Base-by-base conservation (phyloP, 2,113 vertebrate species). In the Marcusenius ussheri region DNA sequence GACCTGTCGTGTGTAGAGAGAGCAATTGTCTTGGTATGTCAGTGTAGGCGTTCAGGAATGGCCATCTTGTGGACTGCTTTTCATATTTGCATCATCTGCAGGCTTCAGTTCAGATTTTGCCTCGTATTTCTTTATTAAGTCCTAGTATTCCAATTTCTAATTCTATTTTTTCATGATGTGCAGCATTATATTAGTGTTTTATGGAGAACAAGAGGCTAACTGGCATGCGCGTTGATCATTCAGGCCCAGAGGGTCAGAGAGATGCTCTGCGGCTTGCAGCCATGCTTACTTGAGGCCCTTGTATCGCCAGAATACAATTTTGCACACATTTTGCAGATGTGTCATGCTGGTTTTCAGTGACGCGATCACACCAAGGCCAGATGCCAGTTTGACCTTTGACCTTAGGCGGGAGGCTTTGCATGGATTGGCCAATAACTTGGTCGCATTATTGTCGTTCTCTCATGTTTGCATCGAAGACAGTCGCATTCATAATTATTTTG, bases 401-500 rank as follows among this genome's bases (percentile, higher is more conserved):
- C 62, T 70, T 27, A 70, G 10, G 62, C 27, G 9, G n/a, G 5
- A 7, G 35, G 74, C 35, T 80, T 42, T 19, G 31, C 5, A 42
- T 27, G 4, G 11, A 8, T 70, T 31, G n/a, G 10, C 27, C 62
- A 27, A 11, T 46, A 47, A 42, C 31, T 21, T 17, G 5, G 49
- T 35, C 31, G 31, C 85, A 31, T 53, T 21, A 87, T 51, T 86
- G 90, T 86, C 39, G 70, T 62, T 92, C 4, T 92, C 88, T 90
- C 89, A 87, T 91, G 84, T 89, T 88, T 74, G 85, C 91, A 91
- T 93, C 88, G 92, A 92, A 93, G 89, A 83, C 88, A 66, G 77
- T 88, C 74, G 5, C 7, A 0, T 89, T 58, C 49, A 70, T 92
- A 92, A 93, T 93, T 93, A 92, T 93, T 93, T 93, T 94, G 91